These are phyloP conservation scores for Tyrophagus putrescentiae DNA, from an alignment of 1,140 invertebrate genomes.

Conservation along the genomic window DNA sequence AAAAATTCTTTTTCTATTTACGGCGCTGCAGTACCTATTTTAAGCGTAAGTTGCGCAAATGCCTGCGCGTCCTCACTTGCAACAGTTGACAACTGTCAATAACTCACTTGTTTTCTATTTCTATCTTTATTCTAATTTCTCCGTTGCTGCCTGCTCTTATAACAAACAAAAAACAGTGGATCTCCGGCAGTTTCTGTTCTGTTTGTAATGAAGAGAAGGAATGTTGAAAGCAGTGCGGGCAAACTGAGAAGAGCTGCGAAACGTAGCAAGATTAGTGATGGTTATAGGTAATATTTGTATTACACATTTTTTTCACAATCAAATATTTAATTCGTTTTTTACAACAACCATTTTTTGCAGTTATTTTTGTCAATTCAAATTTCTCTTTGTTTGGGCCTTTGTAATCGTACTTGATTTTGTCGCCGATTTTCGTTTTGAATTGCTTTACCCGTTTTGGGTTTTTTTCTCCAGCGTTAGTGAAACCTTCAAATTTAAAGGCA, in stretches of 20 bases:
- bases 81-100: not conserved
- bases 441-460: constrained; percentile 96
- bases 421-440: constrained; percentile 96
- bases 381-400: constrained; percentile 83
- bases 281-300: not conserved
- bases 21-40: too few species aligned
- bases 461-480: constrained; percentile 89
- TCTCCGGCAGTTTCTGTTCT: constrained; percentile 4
- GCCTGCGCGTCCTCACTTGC: not conserved
- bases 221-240: constrained; percentile 13
- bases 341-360: not conserved
- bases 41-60: too few species aligned
- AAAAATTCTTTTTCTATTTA: too few species aligned
- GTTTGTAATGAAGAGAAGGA: constrained; percentile 22
- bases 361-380: constrained; percentile 80
- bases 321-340: not conserved
- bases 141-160: not conserved
- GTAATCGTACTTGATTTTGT: constrained; percentile 92
- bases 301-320: not conserved
- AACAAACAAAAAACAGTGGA: not conserved
- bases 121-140: not conserved
- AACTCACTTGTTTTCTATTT: not conserved
- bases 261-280: constrained; percentile 17
- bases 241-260: constrained; percentile 18
- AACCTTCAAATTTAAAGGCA: constrained; percentile 95